Evolutionary conservation across 2,888 invertebrate species (phyloP).

Genomic region (Rhabditophanes sp.): DNA sequence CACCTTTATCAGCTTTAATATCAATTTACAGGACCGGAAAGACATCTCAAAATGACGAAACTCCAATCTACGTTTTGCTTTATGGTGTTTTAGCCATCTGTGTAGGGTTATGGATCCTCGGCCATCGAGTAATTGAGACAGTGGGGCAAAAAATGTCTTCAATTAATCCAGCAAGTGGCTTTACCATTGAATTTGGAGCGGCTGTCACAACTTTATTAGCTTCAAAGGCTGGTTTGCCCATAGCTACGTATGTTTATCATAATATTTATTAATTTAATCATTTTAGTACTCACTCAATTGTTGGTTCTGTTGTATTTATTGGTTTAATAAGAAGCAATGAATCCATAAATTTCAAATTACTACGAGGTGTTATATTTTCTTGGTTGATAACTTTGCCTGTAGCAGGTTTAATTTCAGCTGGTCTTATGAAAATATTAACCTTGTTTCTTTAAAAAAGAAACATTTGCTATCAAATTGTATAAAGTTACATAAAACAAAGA

Average conservation of each 20-base stretch:
- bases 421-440: constrained; percentile 11
- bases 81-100: constrained; percentile 90
- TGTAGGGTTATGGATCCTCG: constrained; percentile 84
- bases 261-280: constrained; percentile 1
- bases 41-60: constrained; percentile 70
- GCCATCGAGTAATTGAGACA: constrained; percentile 81
- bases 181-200: no score
- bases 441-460: constrained; percentile 6
- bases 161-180: constrained; percentile 10
- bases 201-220: no score
- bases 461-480: no score
- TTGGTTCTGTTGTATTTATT: constrained; percentile 86
- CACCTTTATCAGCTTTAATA: constrained; percentile 83
- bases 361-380: constrained; percentile 77
- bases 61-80: constrained; percentile 73
- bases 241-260: neutral
- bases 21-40: no score
- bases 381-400: constrained; percentile 93
- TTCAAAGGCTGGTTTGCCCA: constrained; percentile 40
- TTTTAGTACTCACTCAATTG: no score
- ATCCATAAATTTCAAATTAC: constrained; percentile 49
- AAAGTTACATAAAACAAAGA: no score
- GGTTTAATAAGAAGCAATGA: constrained; percentile 60
- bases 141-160: constrained; percentile 60
- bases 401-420: constrained; percentile 11